Evolutionary conservation across 2,113 vertebrate species (phyloP).

Genomic region (Erpornis zantholeuca): DNA sequence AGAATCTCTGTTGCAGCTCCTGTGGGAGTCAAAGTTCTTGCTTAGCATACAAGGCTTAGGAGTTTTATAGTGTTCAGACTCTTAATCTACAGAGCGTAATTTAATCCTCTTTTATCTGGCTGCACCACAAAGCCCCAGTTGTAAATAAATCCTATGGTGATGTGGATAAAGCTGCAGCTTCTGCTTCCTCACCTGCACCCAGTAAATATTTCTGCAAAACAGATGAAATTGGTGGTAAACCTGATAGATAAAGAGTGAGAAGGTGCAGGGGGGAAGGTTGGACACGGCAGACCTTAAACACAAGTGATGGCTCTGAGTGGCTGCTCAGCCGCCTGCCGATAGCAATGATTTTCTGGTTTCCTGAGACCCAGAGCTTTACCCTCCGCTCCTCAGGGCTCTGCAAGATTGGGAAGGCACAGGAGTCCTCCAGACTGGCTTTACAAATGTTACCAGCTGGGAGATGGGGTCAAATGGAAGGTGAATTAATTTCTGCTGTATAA

Average conservation of each 20-base stretch:
- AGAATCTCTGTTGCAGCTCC: constrained; percentile 42
- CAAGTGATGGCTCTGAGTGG: background rate
- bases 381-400: background rate
- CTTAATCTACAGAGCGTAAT: constrained; percentile 73
- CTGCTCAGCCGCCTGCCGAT: constrained; percentile 38
- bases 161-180: constrained; percentile 30
- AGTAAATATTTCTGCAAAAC: constrained; percentile 56
- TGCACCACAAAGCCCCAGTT: constrained; percentile 25
- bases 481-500: background rate
- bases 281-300: background rate
- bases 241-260: background rate
- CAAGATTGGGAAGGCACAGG: background rate
- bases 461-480: background rate
- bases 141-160: constrained; percentile 60
- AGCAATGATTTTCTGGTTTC: background rate
- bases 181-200: constrained; percentile 39
- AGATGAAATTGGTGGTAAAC: constrained; percentile 20
- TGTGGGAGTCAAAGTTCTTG: constrained; percentile 63
- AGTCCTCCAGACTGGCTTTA: background rate
- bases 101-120: constrained; percentile 73
- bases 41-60: constrained; percentile 70
- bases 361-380: background rate
- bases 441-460: background rate
- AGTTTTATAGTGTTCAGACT: constrained; percentile 67
- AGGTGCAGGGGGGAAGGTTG: background rate